Evolutionary conservation across 2,888 invertebrate species (phyloP).

Genomic region (Ischnus inquisitorius): DNA sequence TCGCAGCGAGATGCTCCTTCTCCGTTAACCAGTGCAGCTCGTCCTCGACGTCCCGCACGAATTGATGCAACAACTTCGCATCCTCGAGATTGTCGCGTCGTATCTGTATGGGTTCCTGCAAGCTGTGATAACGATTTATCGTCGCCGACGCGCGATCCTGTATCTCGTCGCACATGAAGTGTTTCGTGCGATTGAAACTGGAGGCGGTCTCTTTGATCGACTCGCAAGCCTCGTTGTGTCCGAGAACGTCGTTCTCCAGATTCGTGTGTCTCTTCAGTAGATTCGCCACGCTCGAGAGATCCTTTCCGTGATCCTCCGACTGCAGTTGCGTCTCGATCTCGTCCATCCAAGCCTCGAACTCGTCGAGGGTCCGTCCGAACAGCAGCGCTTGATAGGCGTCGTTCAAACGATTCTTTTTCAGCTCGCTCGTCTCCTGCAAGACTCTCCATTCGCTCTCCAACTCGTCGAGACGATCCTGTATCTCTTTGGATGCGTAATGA

Average conservation of each 20-base stretch:
- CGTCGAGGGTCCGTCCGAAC: constrained; percentile 95
- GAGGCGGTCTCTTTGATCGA: constrained; percentile 92
- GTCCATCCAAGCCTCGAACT: constrained; percentile 97
- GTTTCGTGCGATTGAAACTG: constrained; percentile 92
- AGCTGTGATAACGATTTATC: constrained; percentile 91
- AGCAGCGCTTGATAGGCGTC: constrained; percentile 97
- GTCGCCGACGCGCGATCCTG: constrained; percentile 90
- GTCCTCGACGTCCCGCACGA: constrained; percentile 96
- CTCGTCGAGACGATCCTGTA: constrained; percentile 93
- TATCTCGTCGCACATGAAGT: constrained; percentile 96
- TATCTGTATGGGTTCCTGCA: constrained; percentile 96
- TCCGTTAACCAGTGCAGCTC: constrained; percentile 96
- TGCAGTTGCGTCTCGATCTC: constrained; percentile 93
- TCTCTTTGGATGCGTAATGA: constrained; percentile 96
- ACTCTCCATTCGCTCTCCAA: constrained; percentile 95
- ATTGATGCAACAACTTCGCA: constrained; percentile 94
- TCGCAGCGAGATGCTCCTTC: constrained; percentile 90
- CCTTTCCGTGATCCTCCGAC: constrained; percentile 94
- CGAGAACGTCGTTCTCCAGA: constrained; percentile 94
- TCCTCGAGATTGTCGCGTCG: constrained; percentile 97
- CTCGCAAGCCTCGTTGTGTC: constrained; percentile 94
- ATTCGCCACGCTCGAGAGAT: constrained; percentile 94
- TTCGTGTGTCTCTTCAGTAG: constrained; percentile 93
- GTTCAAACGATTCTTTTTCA: constrained; percentile 94
- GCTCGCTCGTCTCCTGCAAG: constrained; percentile 92